phyloP scores from a whole-genome alignment of 37 sponge, comb jelly and placozoan species.

The Spongilla lacustris region DNA sequence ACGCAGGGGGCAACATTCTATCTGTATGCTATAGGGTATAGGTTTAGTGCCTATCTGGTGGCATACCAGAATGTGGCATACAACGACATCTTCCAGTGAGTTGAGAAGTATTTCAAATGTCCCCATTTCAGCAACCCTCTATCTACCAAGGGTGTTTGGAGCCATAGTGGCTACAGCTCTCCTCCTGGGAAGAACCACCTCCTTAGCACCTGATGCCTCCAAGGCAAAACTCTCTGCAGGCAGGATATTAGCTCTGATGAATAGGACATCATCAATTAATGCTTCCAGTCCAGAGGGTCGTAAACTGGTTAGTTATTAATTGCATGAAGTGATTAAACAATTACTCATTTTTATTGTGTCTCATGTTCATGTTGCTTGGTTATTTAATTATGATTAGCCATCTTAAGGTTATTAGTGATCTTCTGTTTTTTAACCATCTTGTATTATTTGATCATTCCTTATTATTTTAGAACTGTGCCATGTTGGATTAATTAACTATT shows the following conservation, averaged over 20 bases:
- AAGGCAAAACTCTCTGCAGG: conserved; percentile 84
- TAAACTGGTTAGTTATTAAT: conserved; percentile 59
- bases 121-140: not conserved
- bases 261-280: conserved; percentile 70
- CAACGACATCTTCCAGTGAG: conserved; percentile 76
- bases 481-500: too few relatives aligned
- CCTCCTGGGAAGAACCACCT: conserved; percentile 79
- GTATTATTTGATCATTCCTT: too few relatives aligned
- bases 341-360: too few relatives aligned
- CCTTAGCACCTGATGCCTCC: conserved; percentile 81
- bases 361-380: too few relatives aligned
- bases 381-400: too few relatives aligned
- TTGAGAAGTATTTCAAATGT: not conserved
- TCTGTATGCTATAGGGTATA: conserved; percentile 77
- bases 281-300: conserved; percentile 37
- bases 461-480: too few relatives aligned
- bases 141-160: conserved; percentile 72
- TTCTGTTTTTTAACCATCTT: too few relatives aligned
- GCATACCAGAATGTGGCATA: conserved; percentile 30
- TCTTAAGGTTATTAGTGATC: too few relatives aligned
- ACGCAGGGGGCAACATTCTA: conserved; percentile 77
- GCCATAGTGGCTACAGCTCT: conserved; percentile 93
- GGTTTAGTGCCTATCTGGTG: conserved; percentile 85
- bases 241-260: conserved; percentile 62
- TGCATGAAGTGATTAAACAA: too few relatives aligned